These are phyloP conservation scores for Melanostoma mellinum DNA, from an alignment of 2,888 invertebrate genomes.

Conservation along the genomic window DNA sequence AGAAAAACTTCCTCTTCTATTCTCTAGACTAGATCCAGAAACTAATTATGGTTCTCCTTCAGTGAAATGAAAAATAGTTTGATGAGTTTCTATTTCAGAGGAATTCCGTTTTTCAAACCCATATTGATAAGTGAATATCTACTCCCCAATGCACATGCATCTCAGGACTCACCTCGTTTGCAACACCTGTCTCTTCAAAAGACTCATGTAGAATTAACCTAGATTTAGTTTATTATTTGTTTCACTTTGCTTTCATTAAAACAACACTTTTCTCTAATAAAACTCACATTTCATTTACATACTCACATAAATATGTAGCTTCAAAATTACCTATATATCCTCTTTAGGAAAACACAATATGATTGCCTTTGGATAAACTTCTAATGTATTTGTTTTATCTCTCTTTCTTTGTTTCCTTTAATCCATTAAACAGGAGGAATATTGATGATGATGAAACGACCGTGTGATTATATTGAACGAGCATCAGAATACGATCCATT, in stretches of 20 bases:
- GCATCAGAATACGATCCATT: conserved; percentile 39
- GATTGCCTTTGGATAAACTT: conserved; percentile 21
- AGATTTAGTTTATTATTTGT: conserved; percentile 1
- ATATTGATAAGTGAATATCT: too few relatives aligned
- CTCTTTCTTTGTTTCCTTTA: conserved; percentile 35
- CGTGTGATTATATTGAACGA: conserved; percentile 78
- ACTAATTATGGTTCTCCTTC: too few relatives aligned
- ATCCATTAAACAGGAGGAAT: conserved; percentile 79
- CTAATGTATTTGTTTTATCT: conserved; percentile 45
- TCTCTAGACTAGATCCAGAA: too few relatives aligned
- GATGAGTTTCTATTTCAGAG: too few relatives aligned
- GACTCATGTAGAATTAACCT: too few relatives aligned
- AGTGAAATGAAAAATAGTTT: too few relatives aligned
- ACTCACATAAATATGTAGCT: conserved; percentile 1
- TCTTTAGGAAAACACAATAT: conserved; percentile 34
- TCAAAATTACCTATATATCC: conserved; percentile 21
- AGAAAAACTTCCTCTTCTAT: too few relatives aligned
- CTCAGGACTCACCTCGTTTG: too few relatives aligned
- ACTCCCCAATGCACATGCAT: too few relatives aligned
- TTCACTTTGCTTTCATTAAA: conserved; percentile 1
- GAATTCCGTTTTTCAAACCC: too few relatives aligned
- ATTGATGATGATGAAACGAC: conserved; percentile 82
- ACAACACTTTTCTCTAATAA: neutral
- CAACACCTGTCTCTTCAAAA: too few relatives aligned
- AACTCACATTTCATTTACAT: too few relatives aligned